Base-by-base conservation (phyloP, 1,140 invertebrate genomes). In the Pomacea maculata region DNA sequence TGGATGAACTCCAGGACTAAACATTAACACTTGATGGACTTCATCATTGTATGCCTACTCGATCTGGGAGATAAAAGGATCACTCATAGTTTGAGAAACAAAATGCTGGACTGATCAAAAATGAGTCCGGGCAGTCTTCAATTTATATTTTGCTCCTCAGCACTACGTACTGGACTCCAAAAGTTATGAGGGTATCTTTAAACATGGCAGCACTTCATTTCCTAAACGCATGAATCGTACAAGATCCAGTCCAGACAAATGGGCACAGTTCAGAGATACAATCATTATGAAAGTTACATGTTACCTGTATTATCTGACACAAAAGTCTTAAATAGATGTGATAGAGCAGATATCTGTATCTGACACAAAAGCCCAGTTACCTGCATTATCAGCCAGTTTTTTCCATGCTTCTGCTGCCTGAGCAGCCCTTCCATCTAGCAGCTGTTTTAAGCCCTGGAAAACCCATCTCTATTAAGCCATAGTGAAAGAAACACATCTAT, bases 391-490 rank as follows among this genome's bases (percentile, higher is more conserved):
- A 34, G 86, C 85, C 55, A 82, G 52, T 68, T 86, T 84, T 52
- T 84, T 70, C 85, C 85, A 87, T 2, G 86, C 84, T 29, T 86
- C 82, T 45, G 84, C 84, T 57, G 84, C 86, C 67, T 83, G 80
- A 15, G 82, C 86, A 61, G 85, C 83, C 25, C 80, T 79, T 52
- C 85, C 83, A 61, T 83, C 85, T 29, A 85, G 71, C 55, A 79
- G 12, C 29, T 87, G 84, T 65, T 81, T 84, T n/a, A 85, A 77
- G 21, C 83, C 83, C 86, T 87, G 71, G 15, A 80, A 64, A 52
- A 63, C 2, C 6, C 34, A 45, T 45, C 34, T 45, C 34, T 45
- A 6, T 45, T 45, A 45, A 6, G 34, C 34, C 34, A 45, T 45
- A 4, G 34, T 45, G 34, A 2, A 45, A 45, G 34, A 45, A 45